Percentiles rank a stretch among this genome's conserved stretches.
Conservation (phyloP, 2,888 invertebrate genomes). For the Cantharis lateralis region DNA sequence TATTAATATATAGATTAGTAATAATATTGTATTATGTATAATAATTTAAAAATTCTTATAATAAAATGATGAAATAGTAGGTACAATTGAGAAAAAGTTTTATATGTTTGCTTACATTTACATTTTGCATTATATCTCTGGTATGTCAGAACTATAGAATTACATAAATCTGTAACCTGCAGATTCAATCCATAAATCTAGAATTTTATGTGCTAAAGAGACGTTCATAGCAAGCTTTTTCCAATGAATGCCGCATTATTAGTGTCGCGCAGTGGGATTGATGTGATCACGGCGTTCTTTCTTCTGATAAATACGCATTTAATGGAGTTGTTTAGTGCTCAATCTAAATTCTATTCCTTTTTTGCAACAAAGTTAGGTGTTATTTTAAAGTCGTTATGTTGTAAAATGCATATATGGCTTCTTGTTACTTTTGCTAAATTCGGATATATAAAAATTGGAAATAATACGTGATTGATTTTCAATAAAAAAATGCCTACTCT, state of each 20-base stretch:
- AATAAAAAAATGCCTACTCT: neutral
- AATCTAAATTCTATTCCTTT: slow-evolving; percentile 24
- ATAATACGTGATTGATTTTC: neutral
- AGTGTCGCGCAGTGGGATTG: slow-evolving; percentile 24
- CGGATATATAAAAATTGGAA: neutral
- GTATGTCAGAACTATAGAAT: neutral
- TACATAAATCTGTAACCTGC: slow-evolving; percentile 24
- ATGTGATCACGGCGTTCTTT: slow-evolving; percentile 19
- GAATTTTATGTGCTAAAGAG: slow-evolving; percentile 22
- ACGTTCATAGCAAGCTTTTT: slow-evolving; percentile 21
- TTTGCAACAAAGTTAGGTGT: slow-evolving; percentile 21
- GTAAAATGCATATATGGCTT: slow-evolving; percentile 16
- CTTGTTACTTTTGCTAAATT: slow-evolving; percentile 7
- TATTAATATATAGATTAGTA: no score
- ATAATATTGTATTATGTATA: neutral
- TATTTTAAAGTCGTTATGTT: slow-evolving; percentile 14
- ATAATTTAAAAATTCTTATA: neutral
- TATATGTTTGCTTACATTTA: neutral
- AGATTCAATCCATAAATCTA: slow-evolving; percentile 24
- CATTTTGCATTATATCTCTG: neutral
- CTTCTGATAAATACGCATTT: slow-evolving; percentile 20
- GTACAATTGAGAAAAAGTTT: neutral
- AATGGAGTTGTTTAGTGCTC: slow-evolving; percentile 27
- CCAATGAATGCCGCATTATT: slow-evolving; percentile 24
- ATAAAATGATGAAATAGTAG: neutral